Conservation (phyloP, 2,113 vertebrate genomes). For the Climacteris rufus region DNA sequence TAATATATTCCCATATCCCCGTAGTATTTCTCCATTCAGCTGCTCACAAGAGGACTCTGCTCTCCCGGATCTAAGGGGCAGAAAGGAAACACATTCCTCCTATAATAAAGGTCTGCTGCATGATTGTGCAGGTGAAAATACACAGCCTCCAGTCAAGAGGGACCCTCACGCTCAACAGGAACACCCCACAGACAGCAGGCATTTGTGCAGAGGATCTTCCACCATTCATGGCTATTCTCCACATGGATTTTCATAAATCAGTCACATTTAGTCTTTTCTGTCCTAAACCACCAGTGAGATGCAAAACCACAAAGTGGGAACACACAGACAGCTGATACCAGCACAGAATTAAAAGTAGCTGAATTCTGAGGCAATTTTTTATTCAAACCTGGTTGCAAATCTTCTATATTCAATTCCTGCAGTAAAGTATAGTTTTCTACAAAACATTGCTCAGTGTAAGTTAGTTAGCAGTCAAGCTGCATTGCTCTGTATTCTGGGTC, state of each 20-base stretch:
- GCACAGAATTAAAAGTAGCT: neutral
- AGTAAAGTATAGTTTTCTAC: neutral
- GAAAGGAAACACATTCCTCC: fast-evolving
- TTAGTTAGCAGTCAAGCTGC: neutral
- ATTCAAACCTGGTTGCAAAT: neutral
- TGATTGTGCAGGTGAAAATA: neutral
- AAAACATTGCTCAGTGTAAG: neutral
- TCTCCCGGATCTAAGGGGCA: neutral
- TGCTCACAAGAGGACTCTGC: neutral
- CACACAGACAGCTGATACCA: neutral
- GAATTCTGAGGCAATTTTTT: neutral
- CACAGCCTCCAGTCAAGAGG: neutral
- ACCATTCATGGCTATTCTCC: neutral
- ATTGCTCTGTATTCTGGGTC: neutral
- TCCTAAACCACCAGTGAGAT: neutral
- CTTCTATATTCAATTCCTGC: neutral
- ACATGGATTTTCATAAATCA: neutral
- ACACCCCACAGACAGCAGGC: neutral
- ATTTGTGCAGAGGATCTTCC: neutral
- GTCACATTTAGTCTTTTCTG: neutral
- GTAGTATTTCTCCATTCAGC: neutral
- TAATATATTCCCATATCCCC: no score
- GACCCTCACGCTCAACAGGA: neutral
- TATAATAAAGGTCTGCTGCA: neutral
- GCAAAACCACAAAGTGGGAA: neutral